phyloP scores from a whole-genome alignment of 2,113 vertebrate genomes.

The Junco hyemalis region DNA sequence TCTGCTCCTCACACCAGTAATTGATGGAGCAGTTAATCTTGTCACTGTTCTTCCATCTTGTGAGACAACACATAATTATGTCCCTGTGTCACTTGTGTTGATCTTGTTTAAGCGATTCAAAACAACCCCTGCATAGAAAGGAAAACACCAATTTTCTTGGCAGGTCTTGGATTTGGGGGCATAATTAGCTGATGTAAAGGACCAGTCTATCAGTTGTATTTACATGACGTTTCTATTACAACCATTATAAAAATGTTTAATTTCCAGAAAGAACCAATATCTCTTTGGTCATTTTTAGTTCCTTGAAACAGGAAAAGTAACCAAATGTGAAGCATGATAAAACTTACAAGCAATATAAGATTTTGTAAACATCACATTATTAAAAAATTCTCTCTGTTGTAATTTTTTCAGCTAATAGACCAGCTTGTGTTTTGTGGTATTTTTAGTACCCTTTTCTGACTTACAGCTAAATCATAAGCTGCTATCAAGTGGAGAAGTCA shows the following conservation, averaged over 20 bases:
- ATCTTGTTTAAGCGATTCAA: background rate
- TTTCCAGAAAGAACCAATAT: background rate
- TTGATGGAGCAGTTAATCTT: background rate
- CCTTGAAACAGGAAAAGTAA: background rate
- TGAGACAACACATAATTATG: background rate
- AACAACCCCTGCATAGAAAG: background rate
- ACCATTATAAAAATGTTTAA: background rate
- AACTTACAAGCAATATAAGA: background rate
- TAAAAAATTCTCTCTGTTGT: background rate
- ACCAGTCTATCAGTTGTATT: background rate
- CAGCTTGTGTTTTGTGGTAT: background rate
- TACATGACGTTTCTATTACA: conserved; percentile 26
- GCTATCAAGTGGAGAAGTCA: background rate
- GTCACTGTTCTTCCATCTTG: background rate
- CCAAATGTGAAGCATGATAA: background rate
- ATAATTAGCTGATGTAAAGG: background rate
- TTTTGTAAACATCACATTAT: background rate
- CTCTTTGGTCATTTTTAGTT: background rate
- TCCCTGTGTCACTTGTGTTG: background rate
- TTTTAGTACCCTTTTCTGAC: background rate
- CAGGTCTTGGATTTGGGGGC: background rate
- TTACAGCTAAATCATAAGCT: background rate
- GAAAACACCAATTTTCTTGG: background rate
- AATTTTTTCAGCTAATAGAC: background rate
- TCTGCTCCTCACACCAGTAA: background rate